A percentile compares a stretch with the other conserved stretches of the same genome.
Evolutionary conservation across 1,140 invertebrate species (phyloP).

Genomic region (Calephelis nemesis): DNA sequence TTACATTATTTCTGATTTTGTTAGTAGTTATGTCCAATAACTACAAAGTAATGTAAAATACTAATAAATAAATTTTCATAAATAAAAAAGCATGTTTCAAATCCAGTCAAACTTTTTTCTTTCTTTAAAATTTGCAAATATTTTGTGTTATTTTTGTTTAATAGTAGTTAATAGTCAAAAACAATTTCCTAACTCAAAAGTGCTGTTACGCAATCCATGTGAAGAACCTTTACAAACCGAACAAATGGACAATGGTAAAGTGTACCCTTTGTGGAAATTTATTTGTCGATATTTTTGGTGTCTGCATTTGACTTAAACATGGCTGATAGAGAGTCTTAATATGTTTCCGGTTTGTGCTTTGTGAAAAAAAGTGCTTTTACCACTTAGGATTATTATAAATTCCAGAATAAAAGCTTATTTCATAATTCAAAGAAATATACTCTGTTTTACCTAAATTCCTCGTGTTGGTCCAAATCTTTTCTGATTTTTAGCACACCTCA

Average conservation of each 20-base stretch:
- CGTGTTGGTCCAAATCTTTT: too few relatives aligned
- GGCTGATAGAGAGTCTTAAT: slow-evolving; percentile 25
- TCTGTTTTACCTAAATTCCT: too few relatives aligned
- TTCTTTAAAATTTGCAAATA: too few relatives aligned
- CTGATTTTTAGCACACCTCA: too few relatives aligned
- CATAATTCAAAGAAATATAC: background rate
- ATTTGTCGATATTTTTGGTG: slow-evolving; percentile 43
- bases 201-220: background rate
- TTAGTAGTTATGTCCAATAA: too few relatives aligned
- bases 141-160: too few relatives aligned
- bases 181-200: background rate
- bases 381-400: background rate
- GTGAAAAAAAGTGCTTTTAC: slow-evolving; percentile 26
- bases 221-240: slow-evolving; percentile 20
- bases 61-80: too few relatives aligned
- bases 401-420: background rate
- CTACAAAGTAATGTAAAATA: too few relatives aligned
- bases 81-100: too few relatives aligned
- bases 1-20: too few relatives aligned
- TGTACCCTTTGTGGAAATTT: slow-evolving; percentile 40
- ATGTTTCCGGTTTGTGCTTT: slow-evolving; percentile 32
- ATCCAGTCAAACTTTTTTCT: too few relatives aligned
- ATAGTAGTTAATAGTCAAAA: too few relatives aligned
- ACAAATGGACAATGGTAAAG: slow-evolving; percentile 39
- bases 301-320: slow-evolving; percentile 38